Conservation (phyloP, 1,140 invertebrate genomes). For the Drosophila ercepeae region DNA sequence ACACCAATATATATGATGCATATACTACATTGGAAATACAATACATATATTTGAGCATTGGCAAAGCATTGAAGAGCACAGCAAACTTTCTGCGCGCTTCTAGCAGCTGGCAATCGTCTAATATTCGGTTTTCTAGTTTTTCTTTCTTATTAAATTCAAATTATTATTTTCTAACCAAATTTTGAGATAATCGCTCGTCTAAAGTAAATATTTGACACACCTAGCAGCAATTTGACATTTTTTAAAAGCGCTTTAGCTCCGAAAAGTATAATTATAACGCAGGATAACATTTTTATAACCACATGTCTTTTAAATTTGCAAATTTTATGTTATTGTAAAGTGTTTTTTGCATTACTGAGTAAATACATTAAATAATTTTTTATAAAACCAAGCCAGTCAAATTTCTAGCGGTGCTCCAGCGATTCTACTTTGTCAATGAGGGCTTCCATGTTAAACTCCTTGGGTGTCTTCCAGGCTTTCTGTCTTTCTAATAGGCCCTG, state of each 20-base stretch:
- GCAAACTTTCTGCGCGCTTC: slow-evolving; percentile 60
- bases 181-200: slow-evolving; percentile 41
- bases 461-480: slow-evolving; percentile 34
- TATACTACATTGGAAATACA: slow-evolving; percentile 64
- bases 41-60: slow-evolving; percentile 57
- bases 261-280: slow-evolving; percentile 54
- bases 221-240: slow-evolving; percentile 65
- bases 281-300: slow-evolving; percentile 48
- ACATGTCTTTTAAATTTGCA: slow-evolving; percentile 52
- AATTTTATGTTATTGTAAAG: slow-evolving; percentile 70
- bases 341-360: slow-evolving; percentile 69
- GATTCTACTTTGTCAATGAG: slow-evolving; percentile 62
- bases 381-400: slow-evolving; percentile 43
- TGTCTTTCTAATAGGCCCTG: slow-evolving; percentile 46
- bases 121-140: slow-evolving; percentile 47
- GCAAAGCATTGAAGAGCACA: slow-evolving; percentile 34
- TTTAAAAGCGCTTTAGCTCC: slow-evolving; percentile 41
- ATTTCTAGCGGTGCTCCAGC: slow-evolving; percentile 32
- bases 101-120: slow-evolving; percentile 52
- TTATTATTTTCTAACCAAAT: not conserved
- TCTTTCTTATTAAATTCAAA: no score
- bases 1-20: slow-evolving; percentile 66
- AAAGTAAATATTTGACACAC: slow-evolving; percentile 65
- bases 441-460: slow-evolving; percentile 64
- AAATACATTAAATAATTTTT: slow-evolving; percentile 76